Conservation (phyloP, 1,140 invertebrate species). For the Neotoxoptera formosana region DNA sequence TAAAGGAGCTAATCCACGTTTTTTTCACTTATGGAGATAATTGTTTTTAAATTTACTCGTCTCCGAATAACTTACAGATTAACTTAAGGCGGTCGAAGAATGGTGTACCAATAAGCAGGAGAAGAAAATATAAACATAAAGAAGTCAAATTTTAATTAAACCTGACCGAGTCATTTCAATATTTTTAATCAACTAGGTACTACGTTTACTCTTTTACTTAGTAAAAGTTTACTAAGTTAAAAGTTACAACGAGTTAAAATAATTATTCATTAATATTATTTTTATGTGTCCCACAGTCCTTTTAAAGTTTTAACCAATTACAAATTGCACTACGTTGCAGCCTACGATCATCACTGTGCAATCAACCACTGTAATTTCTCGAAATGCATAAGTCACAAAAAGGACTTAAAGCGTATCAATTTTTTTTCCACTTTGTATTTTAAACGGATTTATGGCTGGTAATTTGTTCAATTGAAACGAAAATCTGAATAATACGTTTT, state of each 20-base stretch:
- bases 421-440: neutral
- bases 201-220: neutral
- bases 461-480: neutral
- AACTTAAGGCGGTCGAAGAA: no score
- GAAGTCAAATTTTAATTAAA: neutral
- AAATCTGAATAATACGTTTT: neutral
- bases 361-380: neutral
- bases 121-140: no score
- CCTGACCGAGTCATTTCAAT: neutral
- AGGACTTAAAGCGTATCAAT: neutral
- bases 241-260: neutral
- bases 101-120: no score
- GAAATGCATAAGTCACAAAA: neutral
- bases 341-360: neutral
- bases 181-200: neutral
- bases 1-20: neutral
- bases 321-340: neutral
- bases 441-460: neutral
- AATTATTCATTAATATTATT: neutral
- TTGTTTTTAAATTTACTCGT: no score
- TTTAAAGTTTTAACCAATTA: neutral
- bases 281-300: neutral
- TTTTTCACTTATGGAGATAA: no score
- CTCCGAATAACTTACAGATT: no score
- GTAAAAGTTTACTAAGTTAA: no score